These are phyloP conservation scores for Napeogenes sylphis DNA, from an alignment of 2,888 invertebrate genomes.

Conservation along the genomic window DNA sequence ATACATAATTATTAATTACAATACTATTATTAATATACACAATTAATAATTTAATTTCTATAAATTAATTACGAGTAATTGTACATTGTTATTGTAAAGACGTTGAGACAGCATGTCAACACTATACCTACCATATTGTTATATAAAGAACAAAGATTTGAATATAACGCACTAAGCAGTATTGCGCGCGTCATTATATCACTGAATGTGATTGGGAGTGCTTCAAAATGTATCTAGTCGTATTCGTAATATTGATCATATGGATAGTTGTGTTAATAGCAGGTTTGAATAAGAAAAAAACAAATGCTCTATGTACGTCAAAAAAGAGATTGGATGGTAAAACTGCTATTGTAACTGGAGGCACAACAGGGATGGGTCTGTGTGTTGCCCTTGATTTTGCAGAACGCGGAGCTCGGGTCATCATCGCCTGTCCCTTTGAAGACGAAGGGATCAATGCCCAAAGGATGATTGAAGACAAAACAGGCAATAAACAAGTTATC, in stretches of 20 bases:
- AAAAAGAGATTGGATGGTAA: constrained; percentile 56
- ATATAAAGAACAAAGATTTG: too few relatives aligned
- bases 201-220: background rate
- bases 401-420: constrained; percentile 58
- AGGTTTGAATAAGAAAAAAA: constrained; percentile 59
- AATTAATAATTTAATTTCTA: too few relatives aligned
- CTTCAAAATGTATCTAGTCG: background rate
- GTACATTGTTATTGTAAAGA: too few relatives aligned
- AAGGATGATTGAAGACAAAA: constrained; percentile 81
- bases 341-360: constrained; percentile 61
- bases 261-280: constrained; percentile 32
- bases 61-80: too few relatives aligned
- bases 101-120: too few relatives aligned
- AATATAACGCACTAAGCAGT: too few relatives aligned
- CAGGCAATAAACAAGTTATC: constrained; percentile 81
- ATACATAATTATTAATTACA: too few relatives aligned
- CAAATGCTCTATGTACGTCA: constrained; percentile 56
- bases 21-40: too few relatives aligned
- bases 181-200: too few relatives aligned
- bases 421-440: constrained; percentile 61
- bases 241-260: background rate
- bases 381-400: constrained; percentile 62
- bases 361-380: constrained; percentile 62
- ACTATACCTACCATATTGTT: too few relatives aligned
- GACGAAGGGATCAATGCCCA: constrained; percentile 53